phyloP scores from a whole-genome alignment of 2,888 invertebrate species.

The Drosophila tripunctata region DNA sequence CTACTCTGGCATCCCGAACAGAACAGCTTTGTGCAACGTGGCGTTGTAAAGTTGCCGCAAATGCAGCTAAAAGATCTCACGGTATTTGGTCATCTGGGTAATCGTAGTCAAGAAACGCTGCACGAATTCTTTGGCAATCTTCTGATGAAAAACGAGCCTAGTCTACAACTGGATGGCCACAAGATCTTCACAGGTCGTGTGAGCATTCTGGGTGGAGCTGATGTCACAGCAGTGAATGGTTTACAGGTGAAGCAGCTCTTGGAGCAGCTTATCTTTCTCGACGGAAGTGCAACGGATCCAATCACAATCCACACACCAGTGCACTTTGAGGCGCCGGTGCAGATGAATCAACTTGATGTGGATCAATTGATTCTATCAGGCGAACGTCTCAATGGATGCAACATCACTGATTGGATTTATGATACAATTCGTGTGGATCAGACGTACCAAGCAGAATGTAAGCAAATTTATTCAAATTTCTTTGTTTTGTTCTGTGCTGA shows the following conservation, averaged over 20 bases:
- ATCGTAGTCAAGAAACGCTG: constrained; percentile 68
- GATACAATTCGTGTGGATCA: constrained; percentile 84
- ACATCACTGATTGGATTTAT: constrained; percentile 83
- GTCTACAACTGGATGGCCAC: constrained; percentile 63
- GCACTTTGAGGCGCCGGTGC: constrained; percentile 81
- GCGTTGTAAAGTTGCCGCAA: constrained; percentile 57
- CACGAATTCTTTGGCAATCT: constrained; percentile 74
- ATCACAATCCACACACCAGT: constrained; percentile 77
- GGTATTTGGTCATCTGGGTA: constrained; percentile 66
- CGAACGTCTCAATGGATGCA: constrained; percentile 81
- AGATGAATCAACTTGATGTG: constrained; percentile 62
- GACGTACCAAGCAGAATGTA: constrained; percentile 65
- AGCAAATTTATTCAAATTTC: constrained; percentile 6
- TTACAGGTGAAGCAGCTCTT: constrained; percentile 81
- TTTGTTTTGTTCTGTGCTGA: too few relatives aligned
- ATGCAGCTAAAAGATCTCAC: constrained; percentile 64
- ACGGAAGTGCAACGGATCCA: constrained; percentile 47
- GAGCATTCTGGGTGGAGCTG: constrained; percentile 76
- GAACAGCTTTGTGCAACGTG: constrained; percentile 71
- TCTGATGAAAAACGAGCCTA: constrained; percentile 65
- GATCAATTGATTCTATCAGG: constrained; percentile 70
- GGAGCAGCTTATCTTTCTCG: constrained; percentile 83
- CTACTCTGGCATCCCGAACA: constrained; percentile 66
- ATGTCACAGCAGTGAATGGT: constrained; percentile 79
- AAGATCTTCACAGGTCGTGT: constrained; percentile 81